phyloP scores from a whole-genome alignment of 2,797 vertebrate genomes.

The Phoeniculus purpureus region DNA sequence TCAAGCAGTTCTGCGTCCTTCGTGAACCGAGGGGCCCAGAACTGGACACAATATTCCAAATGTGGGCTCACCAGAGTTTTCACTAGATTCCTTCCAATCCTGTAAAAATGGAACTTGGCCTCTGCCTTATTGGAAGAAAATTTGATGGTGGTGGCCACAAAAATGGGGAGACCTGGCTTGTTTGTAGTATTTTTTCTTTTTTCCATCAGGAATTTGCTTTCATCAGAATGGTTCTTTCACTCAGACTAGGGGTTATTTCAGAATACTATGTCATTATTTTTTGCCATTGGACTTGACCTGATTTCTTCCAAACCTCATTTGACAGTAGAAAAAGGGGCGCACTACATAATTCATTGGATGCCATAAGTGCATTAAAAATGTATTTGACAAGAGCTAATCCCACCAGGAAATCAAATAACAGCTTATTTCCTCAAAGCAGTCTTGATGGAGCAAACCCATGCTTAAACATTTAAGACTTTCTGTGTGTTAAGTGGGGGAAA shows the following conservation, averaged over 20 bases:
- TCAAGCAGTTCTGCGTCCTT: too few species aligned
- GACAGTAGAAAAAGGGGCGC: constrained; percentile 9
- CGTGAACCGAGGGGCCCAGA: too few species aligned
- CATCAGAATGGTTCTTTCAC: neutral
- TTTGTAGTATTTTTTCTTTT: neutral
- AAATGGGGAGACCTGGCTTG: neutral
- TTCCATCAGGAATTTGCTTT: neutral
- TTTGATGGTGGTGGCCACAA: neutral
- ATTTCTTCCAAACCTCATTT: constrained; percentile 56
- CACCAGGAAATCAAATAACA: constrained; percentile 56
- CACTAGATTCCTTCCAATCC: neutral
- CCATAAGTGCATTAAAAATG: constrained; percentile 65
- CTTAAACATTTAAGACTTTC: constrained; percentile 3
- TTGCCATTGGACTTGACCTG: constrained; percentile 32
- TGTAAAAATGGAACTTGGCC: neutral
- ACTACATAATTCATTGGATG: constrained; percentile 63
- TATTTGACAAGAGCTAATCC: constrained; percentile 47
- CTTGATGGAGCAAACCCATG: neutral
- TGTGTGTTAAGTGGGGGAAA: neutral
- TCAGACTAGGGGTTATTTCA: constrained; percentile 10
- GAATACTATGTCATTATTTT: neutral
- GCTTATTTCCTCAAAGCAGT: constrained; percentile 39
- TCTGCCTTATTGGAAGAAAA: neutral
- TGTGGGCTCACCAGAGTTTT: neutral
- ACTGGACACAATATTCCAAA: too few species aligned